Evolutionary conservation across 2,888 invertebrate genomes (phyloP).

Genomic region (Chymomyza procnemis): DNA sequence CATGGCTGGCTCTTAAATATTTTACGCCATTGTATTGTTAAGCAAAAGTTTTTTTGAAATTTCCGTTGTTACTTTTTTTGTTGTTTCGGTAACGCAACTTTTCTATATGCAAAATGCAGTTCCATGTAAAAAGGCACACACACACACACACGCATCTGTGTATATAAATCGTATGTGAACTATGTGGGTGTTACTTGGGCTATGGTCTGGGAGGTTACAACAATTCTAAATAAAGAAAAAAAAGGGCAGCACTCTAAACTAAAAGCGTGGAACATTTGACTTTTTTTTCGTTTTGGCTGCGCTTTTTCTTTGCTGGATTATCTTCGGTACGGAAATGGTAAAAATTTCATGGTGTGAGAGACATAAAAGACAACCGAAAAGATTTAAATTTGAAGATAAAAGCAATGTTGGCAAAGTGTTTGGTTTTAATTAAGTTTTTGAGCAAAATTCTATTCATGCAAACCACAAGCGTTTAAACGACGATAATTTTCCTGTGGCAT

Average conservation of each 20-base stretch:
- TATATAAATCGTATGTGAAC: not conserved
- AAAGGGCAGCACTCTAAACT: conserved; percentile 9
- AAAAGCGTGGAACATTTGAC: conserved; percentile 14
- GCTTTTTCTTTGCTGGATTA: not conserved
- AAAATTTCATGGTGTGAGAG: not conserved
- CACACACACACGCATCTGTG: not conserved
- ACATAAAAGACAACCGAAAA: not conserved
- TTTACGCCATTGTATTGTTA: conserved; percentile 62
- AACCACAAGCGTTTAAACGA: too few species aligned
- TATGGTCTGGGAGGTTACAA: not conserved
- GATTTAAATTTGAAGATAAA: not conserved
- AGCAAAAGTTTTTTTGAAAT: conserved; percentile 39
- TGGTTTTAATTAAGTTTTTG: too few species aligned
- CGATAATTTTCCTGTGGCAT: too few species aligned
- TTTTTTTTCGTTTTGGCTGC: conserved; percentile 6
- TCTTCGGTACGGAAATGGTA: not conserved
- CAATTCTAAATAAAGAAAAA: conserved; percentile 3
- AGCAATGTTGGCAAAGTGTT: too few species aligned
- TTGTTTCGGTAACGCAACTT: not conserved
- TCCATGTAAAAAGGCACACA: not conserved
- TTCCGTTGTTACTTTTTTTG: not conserved
- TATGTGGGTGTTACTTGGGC: not conserved
- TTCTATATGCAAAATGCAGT: not conserved
- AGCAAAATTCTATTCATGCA: too few species aligned
- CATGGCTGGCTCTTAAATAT: conserved; percentile 54